Percentiles rank a stretch among this genome's conserved stretches.
These are phyloP conservation scores for Flexamia atlantica DNA, from an alignment of 2,888 invertebrate genomes.

Conservation along the genomic window DNA sequence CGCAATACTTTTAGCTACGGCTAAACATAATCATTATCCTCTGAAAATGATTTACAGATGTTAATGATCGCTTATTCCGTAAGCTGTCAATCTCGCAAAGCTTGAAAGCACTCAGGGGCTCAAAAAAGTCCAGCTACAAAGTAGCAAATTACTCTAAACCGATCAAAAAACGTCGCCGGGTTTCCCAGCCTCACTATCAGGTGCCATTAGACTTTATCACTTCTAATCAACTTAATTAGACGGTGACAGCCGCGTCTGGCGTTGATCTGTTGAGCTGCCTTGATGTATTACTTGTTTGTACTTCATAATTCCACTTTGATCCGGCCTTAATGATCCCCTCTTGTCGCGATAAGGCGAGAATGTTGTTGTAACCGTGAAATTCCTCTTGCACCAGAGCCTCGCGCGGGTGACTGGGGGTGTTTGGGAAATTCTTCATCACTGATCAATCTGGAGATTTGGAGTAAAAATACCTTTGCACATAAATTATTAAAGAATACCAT, in stretches of 20 bases:
- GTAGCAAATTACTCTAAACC: background rate
- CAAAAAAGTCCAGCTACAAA: background rate
- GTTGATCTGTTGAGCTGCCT: conserved; percentile 28
- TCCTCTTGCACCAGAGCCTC: background rate
- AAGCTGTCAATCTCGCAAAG: background rate
- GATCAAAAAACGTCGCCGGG: background rate
- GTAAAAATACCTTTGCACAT: too few relatives aligned
- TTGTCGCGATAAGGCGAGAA: background rate
- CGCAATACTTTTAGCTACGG: too few relatives aligned
- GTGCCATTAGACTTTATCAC: conserved; percentile 25
- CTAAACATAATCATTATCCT: too few relatives aligned
- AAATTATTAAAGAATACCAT: too few relatives aligned
- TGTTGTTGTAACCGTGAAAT: background rate
- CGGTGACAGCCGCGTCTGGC: background rate
- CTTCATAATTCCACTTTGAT: conserved; percentile 30
- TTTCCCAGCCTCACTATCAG: background rate
- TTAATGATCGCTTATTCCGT: too few relatives aligned
- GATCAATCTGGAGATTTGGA: too few relatives aligned
- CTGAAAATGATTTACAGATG: too few relatives aligned
- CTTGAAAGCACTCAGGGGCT: background rate
- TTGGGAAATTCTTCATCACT: too few relatives aligned
- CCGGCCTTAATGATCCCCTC: conserved; percentile 22
- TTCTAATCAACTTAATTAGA: conserved; percentile 17
- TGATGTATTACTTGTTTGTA: conserved; percentile 50
- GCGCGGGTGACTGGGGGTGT: background rate